Percentiles rank a stretch among this genome's conserved stretches.
Evolutionary conservation across 2,797 vertebrate genomes (phyloP).

Genomic region (Hephaestus fuliginosus): DNA sequence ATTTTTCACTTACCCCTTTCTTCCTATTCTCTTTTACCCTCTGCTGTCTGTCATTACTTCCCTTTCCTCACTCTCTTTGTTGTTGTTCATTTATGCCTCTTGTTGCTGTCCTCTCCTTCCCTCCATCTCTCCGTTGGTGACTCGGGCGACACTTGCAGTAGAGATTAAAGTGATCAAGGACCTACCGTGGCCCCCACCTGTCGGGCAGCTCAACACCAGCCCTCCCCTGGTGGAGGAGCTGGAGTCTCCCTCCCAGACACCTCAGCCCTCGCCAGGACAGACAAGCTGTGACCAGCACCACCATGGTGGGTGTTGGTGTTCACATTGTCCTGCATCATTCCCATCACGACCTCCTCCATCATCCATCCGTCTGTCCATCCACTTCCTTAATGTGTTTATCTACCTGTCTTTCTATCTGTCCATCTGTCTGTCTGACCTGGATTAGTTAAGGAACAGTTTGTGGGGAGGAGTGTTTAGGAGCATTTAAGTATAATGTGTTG

Average conservation of each 20-base stretch:
- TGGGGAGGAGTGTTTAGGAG: neutral
- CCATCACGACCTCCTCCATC: constrained; percentile 17
- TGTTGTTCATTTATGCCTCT: constrained; percentile 48
- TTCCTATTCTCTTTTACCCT: constrained; percentile 53
- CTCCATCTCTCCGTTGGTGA: constrained; percentile 69
- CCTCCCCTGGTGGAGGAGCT: constrained; percentile 88
- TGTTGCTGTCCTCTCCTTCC: constrained; percentile 67
- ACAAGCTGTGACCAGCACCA: constrained; percentile 90
- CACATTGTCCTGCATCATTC: constrained; percentile 64
- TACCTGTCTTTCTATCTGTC: neutral
- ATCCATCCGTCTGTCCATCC: neutral
- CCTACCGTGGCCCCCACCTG: constrained; percentile 98
- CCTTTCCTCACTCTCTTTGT: constrained; percentile 49
- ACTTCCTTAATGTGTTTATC: constrained; percentile 1
- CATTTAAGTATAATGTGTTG: neutral
- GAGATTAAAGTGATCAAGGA: constrained; percentile 99
- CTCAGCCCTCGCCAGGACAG: constrained; percentile 86
- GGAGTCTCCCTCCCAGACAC: constrained; percentile 86
- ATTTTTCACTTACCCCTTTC: constrained; percentile 55
- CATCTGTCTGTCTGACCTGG: neutral
- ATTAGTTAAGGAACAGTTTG: constrained; percentile 1
- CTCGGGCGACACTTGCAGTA: constrained; percentile 88
- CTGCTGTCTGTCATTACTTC: constrained; percentile 44
- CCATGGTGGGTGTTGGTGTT: constrained; percentile 93
- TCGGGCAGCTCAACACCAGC: constrained; percentile 95